phyloP scores from a whole-genome alignment of 2,888 invertebrate species.

The Micoletzkya japonica region DNA sequence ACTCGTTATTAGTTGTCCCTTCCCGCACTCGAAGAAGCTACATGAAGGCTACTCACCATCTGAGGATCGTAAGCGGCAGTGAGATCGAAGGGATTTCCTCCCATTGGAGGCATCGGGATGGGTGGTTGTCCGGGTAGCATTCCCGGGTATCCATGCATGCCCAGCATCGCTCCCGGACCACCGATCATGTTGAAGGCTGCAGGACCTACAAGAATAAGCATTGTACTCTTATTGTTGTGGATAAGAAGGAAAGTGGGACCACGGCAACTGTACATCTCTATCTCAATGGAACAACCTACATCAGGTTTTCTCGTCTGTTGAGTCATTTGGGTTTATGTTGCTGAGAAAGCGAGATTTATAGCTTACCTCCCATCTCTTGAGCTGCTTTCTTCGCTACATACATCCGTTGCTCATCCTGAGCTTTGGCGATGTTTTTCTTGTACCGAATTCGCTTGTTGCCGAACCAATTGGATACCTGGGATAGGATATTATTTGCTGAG shows the following conservation, averaged over 20 bases:
- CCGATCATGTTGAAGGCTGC: slow-evolving; percentile 34
- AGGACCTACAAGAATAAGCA: slow-evolving; percentile 23
- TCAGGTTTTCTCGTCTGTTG: no score
- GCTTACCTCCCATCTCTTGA: slow-evolving; percentile 46
- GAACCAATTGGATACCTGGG: slow-evolving; percentile 86
- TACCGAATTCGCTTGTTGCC: slow-evolving; percentile 99
- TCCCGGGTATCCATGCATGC: slow-evolving; percentile 43
- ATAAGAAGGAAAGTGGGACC: no score
- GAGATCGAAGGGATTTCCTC: slow-evolving; percentile 44
- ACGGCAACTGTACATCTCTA: no score
- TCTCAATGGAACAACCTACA: no score
- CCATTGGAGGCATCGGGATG: slow-evolving; percentile 36
- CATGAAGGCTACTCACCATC: slow-evolving; percentile 39
- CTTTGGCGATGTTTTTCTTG: slow-evolving; percentile 99
- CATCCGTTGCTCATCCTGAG: slow-evolving; percentile 94
- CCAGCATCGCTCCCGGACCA: slow-evolving; percentile 32
- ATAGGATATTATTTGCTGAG: not conserved
- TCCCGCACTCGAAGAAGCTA: not conserved
- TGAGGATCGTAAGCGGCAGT: slow-evolving; percentile 46
- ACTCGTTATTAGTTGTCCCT: no score
- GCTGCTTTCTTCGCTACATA: slow-evolving; percentile 95
- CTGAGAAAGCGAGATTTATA: not conserved
- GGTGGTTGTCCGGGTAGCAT: slow-evolving; percentile 46
- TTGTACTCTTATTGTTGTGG: no score
- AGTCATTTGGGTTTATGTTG: not conserved